These are phyloP conservation scores for Perca flavescens DNA, from an alignment of 2,113 vertebrate species.

Conservation along the genomic window DNA sequence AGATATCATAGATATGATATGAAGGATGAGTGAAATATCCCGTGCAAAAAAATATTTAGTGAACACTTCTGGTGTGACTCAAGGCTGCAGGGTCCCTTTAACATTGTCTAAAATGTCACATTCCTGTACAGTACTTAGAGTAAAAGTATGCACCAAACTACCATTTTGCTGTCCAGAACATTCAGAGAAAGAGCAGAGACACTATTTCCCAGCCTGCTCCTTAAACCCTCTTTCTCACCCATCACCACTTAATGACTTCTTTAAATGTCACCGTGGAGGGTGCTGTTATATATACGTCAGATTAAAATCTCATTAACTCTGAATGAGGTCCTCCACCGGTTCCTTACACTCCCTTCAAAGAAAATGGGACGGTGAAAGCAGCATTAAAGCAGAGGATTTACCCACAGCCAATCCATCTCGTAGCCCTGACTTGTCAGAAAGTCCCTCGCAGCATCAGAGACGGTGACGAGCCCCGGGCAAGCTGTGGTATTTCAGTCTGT, in stretches of 20 bases:
- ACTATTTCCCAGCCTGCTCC: neutral
- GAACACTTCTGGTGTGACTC: neutral
- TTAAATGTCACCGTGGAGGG: slow-evolving; percentile 62
- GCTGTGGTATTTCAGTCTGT: slow-evolving; percentile 62
- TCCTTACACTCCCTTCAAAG: neutral
- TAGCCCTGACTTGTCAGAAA: slow-evolving; percentile 28
- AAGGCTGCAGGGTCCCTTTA: neutral
- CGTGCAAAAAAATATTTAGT: no score
- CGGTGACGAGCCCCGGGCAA: slow-evolving; percentile 46
- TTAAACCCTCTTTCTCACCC: slow-evolving; percentile 22
- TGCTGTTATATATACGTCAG: slow-evolving; percentile 28
- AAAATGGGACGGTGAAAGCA: neutral
- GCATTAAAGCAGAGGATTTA: slow-evolving; percentile 36
- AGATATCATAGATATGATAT: no score
- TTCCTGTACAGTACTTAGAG: neutral
- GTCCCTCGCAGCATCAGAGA: slow-evolving; percentile 20
- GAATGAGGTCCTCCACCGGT: neutral
- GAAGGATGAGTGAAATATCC: no score
- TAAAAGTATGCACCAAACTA: neutral
- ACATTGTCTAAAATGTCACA: neutral
- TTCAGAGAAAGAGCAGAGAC: slow-evolving; percentile 22
- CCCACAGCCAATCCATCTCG: slow-evolving; percentile 19
- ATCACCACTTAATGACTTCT: slow-evolving; percentile 45
- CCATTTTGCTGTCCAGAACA: neutral
- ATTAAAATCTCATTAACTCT: slow-evolving; percentile 64